phyloP scores from a whole-genome alignment of 2,797 vertebrate species.

The Myoxocephalus aenaeus region DNA sequence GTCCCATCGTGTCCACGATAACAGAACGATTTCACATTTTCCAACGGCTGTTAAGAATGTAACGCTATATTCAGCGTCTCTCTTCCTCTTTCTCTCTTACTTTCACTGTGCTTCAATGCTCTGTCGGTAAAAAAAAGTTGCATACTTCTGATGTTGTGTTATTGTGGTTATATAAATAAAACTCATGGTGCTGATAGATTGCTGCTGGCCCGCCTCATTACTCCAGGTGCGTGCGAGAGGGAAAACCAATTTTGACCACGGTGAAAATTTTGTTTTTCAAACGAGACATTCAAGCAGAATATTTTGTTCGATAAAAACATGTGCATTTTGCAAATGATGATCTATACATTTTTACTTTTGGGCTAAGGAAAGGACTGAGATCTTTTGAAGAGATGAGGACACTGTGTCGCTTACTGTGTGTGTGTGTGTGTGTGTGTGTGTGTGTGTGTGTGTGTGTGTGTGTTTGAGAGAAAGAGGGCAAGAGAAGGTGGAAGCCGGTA shows the following conservation, averaged over 20 bases:
- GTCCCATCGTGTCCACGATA: background rate
- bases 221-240: too few species aligned
- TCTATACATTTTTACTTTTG: background rate
- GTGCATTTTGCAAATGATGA: background rate
- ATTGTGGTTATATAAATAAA: background rate
- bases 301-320: too few species aligned
- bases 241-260: background rate
- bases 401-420: background rate
- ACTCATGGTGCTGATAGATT: background rate
- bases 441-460: too few species aligned
- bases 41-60: background rate
- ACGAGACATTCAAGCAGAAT: too few species aligned
- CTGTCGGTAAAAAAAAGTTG: background rate
- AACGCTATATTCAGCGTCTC: background rate
- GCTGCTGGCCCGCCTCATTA: background rate
- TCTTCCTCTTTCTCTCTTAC: background rate
- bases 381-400: too few species aligned
- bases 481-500: background rate
- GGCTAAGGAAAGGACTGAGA: too few species aligned
- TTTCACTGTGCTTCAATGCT: too few species aligned
- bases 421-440: background rate
- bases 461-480: too few species aligned
- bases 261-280: background rate
- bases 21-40: background rate
- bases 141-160: background rate